Base-by-base conservation (phyloP, 92 coral and sea anemone genomes). In the Metridium senile region DNA sequence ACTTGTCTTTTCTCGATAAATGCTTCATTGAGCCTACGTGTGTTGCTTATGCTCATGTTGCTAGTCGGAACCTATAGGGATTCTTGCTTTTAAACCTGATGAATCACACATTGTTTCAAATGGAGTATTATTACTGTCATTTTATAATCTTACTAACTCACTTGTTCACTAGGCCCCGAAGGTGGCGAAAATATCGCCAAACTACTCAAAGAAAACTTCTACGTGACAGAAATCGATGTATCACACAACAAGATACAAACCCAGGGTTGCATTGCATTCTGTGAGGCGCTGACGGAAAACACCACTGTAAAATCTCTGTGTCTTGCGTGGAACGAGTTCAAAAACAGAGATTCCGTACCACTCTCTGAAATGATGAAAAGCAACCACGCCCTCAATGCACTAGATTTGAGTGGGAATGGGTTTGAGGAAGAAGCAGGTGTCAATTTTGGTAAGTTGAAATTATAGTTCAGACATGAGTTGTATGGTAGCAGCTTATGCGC, bases 371-470 rank as follows among this genome's bases (percentile, higher is more conserved):
- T 84, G 26, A 71, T 91, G 27, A 81, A 74, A 26, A 66, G 49
- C 45, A 91, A 91, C 45, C 93, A 80, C 75, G 72, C 89, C 11
- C 46, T 91, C n/a, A 34, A 58, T 20, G 74, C 82, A 77, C 82
- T 91, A 26, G 91, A 89, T 32, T 71, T 91, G 70, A 91, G 97
- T 62, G 90, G 87, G 54, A 91, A 91, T 56, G 90, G 77, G 51
- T 91, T 91, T 70, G 93, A 81, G 11, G 97, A 89, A 58, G 93
- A 91, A 25, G 89, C 93, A 9, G 97, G 97, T 29, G 51, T 61
- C 30, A 51, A 61, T 64, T 69, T 91, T 66, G 97, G 97, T 91
- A 77, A 58, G 86, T 39, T 10, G 53, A 33, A 9, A n/a, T n/a
- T n/a, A n/a, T n/a, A n/a, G n/a, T n/a, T n/a, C n/a, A n/a, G n/a